Evolutionary conservation across 2,113 vertebrate species (phyloP).

Genomic region (Tragelaphus strepsiceros): DNA sequence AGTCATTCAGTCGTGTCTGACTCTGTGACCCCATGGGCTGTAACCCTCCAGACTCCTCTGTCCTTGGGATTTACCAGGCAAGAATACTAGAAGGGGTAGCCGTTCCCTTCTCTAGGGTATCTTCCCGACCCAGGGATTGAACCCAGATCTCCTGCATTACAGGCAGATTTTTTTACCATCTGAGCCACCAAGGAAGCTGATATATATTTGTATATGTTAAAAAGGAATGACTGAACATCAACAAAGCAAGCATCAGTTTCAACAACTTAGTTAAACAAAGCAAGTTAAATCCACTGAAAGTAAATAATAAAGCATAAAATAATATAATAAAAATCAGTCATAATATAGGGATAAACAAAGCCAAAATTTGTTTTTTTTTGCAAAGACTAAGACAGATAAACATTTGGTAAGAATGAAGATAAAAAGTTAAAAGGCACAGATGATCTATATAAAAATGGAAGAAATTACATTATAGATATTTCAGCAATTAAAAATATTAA

Average conservation of each 20-base stretch:
- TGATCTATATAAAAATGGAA: neutral
- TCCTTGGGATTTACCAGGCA: neutral
- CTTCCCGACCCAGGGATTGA: neutral
- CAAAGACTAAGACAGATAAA: neutral
- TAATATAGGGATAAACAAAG: neutral
- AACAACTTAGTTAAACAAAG: neutral
- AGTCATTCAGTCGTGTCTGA: neutral
- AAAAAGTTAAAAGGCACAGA: neutral
- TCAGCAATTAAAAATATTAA: neutral
- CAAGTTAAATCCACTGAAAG: neutral
- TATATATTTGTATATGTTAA: neutral
- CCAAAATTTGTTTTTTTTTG: neutral
- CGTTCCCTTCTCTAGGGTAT: neutral
- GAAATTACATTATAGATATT: neutral
- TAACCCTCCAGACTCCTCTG: neutral
- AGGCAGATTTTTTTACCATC: neutral
- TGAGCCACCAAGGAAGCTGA: neutral
- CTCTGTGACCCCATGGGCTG: neutral
- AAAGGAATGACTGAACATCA: neutral
- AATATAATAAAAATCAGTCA: neutral
- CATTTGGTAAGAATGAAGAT: neutral
- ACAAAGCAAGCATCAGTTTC: neutral
- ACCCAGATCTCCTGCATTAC: neutral
- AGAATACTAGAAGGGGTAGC: neutral
- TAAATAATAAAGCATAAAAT: neutral